Percentiles rank a stretch among this genome's conserved stretches.
Evolutionary conservation across 2,113 vertebrate genomes (phyloP).

Genomic region (Pachyramphus minor): DNA sequence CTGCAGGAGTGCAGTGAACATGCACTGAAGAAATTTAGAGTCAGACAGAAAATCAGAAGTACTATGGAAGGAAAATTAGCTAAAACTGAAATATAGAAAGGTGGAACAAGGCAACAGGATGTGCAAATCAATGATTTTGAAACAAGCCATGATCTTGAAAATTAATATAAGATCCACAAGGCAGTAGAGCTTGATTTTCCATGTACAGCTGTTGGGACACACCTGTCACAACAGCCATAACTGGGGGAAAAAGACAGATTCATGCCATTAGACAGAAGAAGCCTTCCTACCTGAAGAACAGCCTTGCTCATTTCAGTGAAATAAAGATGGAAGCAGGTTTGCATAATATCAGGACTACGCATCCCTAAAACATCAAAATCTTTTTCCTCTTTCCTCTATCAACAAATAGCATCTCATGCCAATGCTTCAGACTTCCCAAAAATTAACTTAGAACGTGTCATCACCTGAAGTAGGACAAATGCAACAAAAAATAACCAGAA

Average conservation of each 20-base stretch:
- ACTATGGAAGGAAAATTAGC: not conserved
- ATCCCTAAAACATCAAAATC: not conserved
- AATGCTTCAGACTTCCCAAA: not conserved
- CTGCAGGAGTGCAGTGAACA: not conserved
- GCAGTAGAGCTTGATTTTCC: not conserved
- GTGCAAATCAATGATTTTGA: not conserved
- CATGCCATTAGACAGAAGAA: not conserved
- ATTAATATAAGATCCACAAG: not conserved
- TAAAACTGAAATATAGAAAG: not conserved
- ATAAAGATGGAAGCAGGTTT: not conserved
- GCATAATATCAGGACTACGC: not conserved
- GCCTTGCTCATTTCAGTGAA: not conserved
- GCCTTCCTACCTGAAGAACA: not conserved
- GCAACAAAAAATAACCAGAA: not conserved
- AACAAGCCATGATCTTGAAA: accelerated
- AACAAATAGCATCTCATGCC: not conserved
- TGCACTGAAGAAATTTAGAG: not conserved
- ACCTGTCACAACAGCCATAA: not conserved
- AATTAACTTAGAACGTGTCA: not conserved
- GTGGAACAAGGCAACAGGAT: not conserved
- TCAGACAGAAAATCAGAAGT: not conserved
- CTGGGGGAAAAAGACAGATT: not conserved
- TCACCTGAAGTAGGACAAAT: not conserved
- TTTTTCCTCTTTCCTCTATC: not conserved
- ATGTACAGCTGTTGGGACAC: not conserved